phyloP scores from a whole-genome alignment of 1,140 invertebrate genomes.

The Pseudomyrmex dendroicus region DNA sequence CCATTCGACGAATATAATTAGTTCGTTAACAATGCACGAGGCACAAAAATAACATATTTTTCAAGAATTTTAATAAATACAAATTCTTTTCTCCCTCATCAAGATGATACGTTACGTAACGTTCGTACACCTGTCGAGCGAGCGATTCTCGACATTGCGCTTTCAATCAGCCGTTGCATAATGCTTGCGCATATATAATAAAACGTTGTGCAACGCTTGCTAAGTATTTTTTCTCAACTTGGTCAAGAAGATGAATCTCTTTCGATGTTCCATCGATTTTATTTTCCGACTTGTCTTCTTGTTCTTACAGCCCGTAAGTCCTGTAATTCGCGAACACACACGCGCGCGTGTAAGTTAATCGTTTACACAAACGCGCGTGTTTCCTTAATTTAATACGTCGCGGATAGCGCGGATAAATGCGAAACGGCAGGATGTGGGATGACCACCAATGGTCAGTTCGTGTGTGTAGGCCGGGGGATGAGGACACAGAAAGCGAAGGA shows the following conservation, averaged over 20 bases:
- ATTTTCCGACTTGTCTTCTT: background rate
- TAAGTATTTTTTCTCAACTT: slow-evolving; percentile 3
- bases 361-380: slow-evolving; percentile 12
- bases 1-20: too few relatives aligned
- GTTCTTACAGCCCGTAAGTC: background rate
- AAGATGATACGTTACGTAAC: slow-evolving; percentile 9
- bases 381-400: slow-evolving; percentile 39
- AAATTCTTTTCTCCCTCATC: background rate
- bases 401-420: background rate
- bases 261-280: background rate
- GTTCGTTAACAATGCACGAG: too few relatives aligned
- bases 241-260: background rate
- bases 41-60: background rate
- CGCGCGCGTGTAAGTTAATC: slow-evolving; percentile 8
- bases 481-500: slow-evolving; percentile 20
- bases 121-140: slow-evolving; percentile 26
- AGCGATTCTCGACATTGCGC: slow-evolving; percentile 8
- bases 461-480: slow-evolving; percentile 57
- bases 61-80: background rate
- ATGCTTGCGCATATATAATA: slow-evolving; percentile 3
- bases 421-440: slow-evolving; percentile 28
- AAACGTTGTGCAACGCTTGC: background rate
- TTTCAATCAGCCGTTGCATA: slow-evolving; percentile 25
- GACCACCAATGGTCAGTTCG: slow-evolving; percentile 47
- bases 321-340: background rate